These are phyloP conservation scores for Flexamia atlantica DNA, from an alignment of 2,888 invertebrate species.

Conservation along the genomic window DNA sequence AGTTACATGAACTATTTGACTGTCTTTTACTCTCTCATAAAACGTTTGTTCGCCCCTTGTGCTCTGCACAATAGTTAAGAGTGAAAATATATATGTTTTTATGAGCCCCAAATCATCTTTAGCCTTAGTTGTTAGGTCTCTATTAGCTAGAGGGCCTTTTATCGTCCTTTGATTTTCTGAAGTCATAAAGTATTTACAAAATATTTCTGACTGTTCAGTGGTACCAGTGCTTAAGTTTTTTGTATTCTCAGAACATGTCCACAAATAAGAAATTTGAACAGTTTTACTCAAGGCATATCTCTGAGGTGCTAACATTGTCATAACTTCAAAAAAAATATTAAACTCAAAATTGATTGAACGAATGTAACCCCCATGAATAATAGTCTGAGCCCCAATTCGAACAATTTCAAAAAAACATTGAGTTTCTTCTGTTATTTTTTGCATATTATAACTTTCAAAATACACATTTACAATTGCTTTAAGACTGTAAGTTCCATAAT, in stretches of 20 bases:
- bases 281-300: neutral
- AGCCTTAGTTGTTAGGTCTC: no score
- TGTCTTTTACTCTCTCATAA: neutral
- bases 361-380: neutral
- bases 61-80: neutral
- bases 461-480: neutral
- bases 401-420: constrained; percentile 22
- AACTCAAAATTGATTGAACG: neutral
- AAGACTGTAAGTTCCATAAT: neutral
- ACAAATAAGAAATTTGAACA: neutral
- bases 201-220: neutral
- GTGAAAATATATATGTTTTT: neutral
- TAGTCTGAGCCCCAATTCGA: neutral
- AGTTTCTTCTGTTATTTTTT: neutral
- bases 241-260: neutral
- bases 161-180: neutral
- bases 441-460: neutral
- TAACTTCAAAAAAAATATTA: neutral
- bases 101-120: neutral
- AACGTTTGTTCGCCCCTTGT: neutral
- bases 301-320: neutral
- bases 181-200: neutral
- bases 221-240: no score
- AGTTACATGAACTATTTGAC: neutral
- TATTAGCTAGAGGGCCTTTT: neutral